phyloP scores from a whole-genome alignment of 2,888 invertebrate genomes.

The Euproctis similis region DNA sequence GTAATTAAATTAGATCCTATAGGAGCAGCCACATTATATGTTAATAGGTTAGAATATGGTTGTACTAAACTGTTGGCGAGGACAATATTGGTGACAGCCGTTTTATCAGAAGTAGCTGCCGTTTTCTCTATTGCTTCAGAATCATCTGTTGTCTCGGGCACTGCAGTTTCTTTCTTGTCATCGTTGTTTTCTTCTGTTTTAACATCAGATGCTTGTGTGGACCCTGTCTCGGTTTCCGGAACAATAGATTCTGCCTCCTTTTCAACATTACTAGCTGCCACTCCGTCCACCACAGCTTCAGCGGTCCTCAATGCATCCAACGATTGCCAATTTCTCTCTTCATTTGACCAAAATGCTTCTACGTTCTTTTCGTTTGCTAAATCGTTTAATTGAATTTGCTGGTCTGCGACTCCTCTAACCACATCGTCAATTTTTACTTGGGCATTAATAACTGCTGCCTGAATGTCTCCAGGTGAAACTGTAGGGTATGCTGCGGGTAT shows the following conservation, averaged over 20 bases:
- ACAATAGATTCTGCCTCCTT: constrained; percentile 39
- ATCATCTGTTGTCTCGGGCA: constrained; percentile 8
- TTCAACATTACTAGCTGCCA: constrained; percentile 38
- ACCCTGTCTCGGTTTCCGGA: constrained; percentile 3
- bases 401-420: constrained; percentile 37
- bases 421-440: constrained; percentile 31
- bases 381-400: too few relatives aligned
- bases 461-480: constrained; percentile 51
- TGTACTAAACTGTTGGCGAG: constrained; percentile 9
- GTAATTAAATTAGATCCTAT: background rate
- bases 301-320: constrained; percentile 49
- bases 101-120: constrained; percentile 4
- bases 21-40: constrained; percentile 11
- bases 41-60: constrained; percentile 12
- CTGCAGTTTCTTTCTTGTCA: constrained; percentile 23
- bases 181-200: constrained; percentile 22
- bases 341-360: constrained; percentile 43
- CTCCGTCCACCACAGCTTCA: constrained; percentile 49
- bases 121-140: constrained; percentile 2
- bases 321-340: constrained; percentile 63
- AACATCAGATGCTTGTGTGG: constrained; percentile 10
- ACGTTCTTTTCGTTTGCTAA: constrained; percentile 38
- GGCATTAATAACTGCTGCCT: constrained; percentile 58
- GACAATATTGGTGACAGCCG: constrained; percentile 2
- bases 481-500: constrained; percentile 35